Conservation (phyloP, 2,113 vertebrate species). For the Picathartes gymnocephalus region DNA sequence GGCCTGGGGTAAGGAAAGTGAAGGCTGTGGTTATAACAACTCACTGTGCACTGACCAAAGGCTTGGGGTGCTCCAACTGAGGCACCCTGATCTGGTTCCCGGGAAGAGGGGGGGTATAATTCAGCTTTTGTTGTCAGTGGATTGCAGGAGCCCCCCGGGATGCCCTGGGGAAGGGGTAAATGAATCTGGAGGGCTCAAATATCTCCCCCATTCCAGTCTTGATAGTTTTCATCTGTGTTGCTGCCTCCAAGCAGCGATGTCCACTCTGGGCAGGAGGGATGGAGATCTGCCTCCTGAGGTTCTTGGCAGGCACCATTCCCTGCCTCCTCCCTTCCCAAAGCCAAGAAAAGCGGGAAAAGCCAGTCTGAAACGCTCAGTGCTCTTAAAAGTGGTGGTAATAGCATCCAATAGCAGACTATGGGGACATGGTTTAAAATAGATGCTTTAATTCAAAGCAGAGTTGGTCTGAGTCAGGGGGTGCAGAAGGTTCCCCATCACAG, state of each 20-base stretch:
- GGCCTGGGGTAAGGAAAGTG: not conserved
- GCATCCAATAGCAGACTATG: not conserved
- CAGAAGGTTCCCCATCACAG: not conserved
- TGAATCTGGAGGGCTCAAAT: not conserved
- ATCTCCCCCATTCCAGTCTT: not conserved
- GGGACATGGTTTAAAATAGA: slow-evolving; percentile 26
- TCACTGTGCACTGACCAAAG: not conserved
- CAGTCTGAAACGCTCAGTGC: not conserved
- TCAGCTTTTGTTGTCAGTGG: not conserved
- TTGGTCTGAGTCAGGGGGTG: not conserved
- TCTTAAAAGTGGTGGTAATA: not conserved
- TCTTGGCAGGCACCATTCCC: not conserved
- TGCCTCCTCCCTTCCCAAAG: not conserved
- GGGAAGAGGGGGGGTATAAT: not conserved
- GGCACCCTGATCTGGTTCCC: not conserved
- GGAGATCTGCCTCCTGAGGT: not conserved
- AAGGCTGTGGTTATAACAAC: not conserved
- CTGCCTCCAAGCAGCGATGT: not conserved
- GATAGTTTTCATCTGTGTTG: not conserved
- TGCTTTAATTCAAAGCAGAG: slow-evolving; percentile 39
- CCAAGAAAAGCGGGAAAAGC: not conserved
- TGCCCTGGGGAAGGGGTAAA: not conserved
- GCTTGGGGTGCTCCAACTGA: not conserved
- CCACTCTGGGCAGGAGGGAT: not conserved
- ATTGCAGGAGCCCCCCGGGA: not conserved